Evolutionary conservation across 2,113 vertebrate genomes (phyloP).

Genomic region (Hylia prasina): DNA sequence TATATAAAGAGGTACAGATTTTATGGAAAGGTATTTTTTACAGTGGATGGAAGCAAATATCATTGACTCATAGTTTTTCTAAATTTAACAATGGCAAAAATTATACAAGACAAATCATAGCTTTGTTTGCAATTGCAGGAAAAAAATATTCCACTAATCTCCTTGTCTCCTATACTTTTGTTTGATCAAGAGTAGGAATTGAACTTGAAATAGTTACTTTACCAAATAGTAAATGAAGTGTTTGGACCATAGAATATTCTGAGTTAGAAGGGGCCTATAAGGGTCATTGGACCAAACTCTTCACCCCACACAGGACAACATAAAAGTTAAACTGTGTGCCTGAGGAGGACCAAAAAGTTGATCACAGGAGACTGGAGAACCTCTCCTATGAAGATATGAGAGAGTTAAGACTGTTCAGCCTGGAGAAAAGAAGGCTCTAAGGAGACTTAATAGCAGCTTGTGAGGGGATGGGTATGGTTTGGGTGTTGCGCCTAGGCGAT

Average conservation of each 20-base stretch:
- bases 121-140: not conserved
- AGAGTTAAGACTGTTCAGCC: not conserved
- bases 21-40: not conserved
- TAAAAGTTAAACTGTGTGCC: not conserved
- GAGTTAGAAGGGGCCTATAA: not conserved
- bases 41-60: not conserved
- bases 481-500: not conserved
- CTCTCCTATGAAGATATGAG: not conserved
- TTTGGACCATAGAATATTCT: not conserved
- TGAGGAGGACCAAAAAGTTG: not conserved
- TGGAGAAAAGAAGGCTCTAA: not conserved
- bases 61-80: not conserved
- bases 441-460: not conserved
- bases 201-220: not conserved
- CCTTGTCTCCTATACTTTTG: not conserved
- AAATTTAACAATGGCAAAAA: not conserved
- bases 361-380: not conserved
- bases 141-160: not conserved
- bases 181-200: not conserved
- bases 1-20: not conserved
- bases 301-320: not conserved
- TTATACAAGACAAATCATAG: not conserved
- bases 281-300: not conserved
- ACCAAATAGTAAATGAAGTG: not conserved
- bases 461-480: not conserved